These are phyloP conservation scores for Brachypodius melanocephalos DNA, from an alignment of 2,113 vertebrate species.

Conservation along the genomic window DNA sequence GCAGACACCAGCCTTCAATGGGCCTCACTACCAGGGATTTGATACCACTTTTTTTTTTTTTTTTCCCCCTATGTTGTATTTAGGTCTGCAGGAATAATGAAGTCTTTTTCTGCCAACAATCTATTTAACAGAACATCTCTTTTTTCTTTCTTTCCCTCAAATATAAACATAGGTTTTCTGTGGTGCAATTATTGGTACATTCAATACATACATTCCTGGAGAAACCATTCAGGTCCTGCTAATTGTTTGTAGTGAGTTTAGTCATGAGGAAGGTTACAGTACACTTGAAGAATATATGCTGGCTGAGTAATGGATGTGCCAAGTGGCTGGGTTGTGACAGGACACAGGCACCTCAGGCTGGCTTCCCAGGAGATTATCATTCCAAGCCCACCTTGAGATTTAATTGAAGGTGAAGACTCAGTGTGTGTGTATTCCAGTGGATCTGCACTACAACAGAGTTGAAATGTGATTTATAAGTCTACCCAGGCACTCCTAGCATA, in stretches of 20 bases:
- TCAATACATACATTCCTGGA: background rate
- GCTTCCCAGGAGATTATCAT: background rate
- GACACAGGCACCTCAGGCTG: background rate
- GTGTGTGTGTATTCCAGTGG: background rate
- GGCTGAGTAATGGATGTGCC: background rate
- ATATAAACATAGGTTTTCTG: background rate
- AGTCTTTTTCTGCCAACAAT: background rate
- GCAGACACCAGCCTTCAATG: background rate
- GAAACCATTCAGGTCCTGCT: background rate
- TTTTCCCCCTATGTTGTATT: background rate
- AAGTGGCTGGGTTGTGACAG: background rate
- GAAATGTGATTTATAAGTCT: constrained; percentile 18
- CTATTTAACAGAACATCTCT: background rate
- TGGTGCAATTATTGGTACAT: background rate
- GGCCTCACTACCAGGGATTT: background rate
- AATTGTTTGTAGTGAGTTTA: background rate
- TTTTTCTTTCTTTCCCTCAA: background rate
- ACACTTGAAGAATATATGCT: background rate
- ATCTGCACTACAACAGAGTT: background rate
- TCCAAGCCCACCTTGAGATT: background rate
- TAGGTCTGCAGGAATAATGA: background rate
- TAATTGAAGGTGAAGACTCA: background rate
- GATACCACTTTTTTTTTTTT: background rate
- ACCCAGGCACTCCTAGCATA: background rate
- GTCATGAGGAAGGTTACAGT: background rate